These are phyloP conservation scores for Leiothrix lutea DNA, from an alignment of 2,113 vertebrate genomes.

Conservation along the genomic window DNA sequence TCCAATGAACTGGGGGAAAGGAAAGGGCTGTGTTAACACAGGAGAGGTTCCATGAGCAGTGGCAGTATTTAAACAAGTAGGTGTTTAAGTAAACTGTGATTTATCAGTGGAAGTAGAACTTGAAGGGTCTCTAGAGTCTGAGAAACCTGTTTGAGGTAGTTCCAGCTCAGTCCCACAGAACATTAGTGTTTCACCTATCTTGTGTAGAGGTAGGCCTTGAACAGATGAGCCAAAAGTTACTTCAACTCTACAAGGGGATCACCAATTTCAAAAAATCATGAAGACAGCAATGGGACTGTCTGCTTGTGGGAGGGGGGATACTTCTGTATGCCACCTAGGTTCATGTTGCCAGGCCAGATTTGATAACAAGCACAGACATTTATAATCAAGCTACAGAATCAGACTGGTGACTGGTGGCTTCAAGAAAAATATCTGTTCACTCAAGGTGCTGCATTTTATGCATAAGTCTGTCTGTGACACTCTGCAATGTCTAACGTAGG, in stretches of 20 bases:
- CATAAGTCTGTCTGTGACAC: not conserved
- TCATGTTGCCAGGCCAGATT: not conserved
- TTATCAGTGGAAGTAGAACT: not conserved
- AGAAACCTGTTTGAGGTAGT: not conserved
- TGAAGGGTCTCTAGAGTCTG: not conserved
- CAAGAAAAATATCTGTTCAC: not conserved
- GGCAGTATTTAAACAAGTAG: not conserved
- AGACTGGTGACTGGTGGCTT: not conserved
- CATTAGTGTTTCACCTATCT: fast-evolving
- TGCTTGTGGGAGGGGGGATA: fast-evolving
- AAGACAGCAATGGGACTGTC: not conserved
- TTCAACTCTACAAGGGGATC: not conserved
- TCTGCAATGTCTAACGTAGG: not conserved
- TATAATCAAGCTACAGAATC: not conserved
- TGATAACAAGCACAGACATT: not conserved
- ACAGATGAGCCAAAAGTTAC: not conserved
- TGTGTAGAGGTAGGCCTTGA: not conserved
- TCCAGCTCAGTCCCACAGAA: not conserved
- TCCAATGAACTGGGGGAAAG: not conserved
- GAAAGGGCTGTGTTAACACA: not conserved
- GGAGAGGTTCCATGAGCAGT: not conserved
- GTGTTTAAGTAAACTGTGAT: not conserved
- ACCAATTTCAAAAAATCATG: not conserved
- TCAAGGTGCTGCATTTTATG: not conserved
- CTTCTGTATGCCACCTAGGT: not conserved